Evolutionary conservation across 2,113 vertebrate species (phyloP), one percentile per base, ranked within the genome.

Genomic region (Corydoras sp.): DNA sequence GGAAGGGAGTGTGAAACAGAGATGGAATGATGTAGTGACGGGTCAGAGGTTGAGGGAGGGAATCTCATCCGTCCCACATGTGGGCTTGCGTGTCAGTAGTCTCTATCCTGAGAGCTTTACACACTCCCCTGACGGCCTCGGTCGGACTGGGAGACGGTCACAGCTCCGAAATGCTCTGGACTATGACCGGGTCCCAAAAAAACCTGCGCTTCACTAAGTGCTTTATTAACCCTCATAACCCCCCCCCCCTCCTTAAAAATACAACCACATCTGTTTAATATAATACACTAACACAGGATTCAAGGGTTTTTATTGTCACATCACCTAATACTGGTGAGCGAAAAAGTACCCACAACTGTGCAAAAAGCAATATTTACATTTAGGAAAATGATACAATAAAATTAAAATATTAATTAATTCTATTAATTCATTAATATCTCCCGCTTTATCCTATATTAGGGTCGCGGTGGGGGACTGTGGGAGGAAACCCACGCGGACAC

Each of bases 151-250:
- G 54, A 54, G 59, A 56, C 32, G 62, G 64, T 66, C 62, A 30
- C 11, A 12, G 48, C 70, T 66, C 59, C 73, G 64, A 79, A 73
- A 76, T 7, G 49, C 74, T 62, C 63, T 49, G 69, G 74, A 73
- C 69, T 73, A 73, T 76, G 73, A 79, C 69, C 14, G 51, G 69
- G 51, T 56, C 10, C 51, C 51, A n/a, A 76, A 67, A 70, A 65
- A 30, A 65, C 50, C 15, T 24, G 10, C 50, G 35, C 73, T 79
- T 65, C 73, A 61, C 59, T 76, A 54, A 62, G 35, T 65, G 69
- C 65, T 76, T 73, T 68, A 79, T 79, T 76, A 76, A 76, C 77
- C 73, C 77, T 48, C 31, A 65, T 31, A 75, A 15, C 24, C 55
- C 15, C 11, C 9, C 50, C 11, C 48, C 35, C 12, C 30, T 58